phyloP scores from a whole-genome alignment of 1,140 invertebrate genomes.

The Atta colombica region DNA sequence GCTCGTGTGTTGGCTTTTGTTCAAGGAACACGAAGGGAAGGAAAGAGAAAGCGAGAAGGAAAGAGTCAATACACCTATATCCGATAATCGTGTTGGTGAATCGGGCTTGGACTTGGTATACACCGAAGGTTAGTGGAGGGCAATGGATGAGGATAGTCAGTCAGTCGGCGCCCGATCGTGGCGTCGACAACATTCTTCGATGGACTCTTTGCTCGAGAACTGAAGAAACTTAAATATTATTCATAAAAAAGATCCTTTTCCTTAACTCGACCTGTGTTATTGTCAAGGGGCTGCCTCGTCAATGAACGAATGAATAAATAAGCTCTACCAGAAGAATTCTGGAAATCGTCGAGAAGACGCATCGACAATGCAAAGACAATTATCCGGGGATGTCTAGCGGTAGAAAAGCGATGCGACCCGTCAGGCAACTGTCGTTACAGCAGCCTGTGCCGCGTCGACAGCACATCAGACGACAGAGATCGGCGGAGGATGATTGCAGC shows the following conservation, averaged over 20 bases:
- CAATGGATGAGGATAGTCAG: constrained; percentile 76
- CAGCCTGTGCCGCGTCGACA: constrained; percentile 75
- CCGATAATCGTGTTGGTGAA: constrained; percentile 6
- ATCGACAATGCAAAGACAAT: constrained; percentile 5
- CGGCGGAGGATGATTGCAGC: constrained; percentile 80
- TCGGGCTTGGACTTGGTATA: constrained; percentile 43
- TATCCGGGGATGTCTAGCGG: constrained; percentile 53
- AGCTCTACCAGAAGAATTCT: not conserved
- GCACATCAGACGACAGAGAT: constrained; percentile 82
- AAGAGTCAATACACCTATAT: not conserved
- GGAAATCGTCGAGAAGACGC: not conserved
- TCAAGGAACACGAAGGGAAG: constrained; percentile 38
- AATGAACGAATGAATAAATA: not conserved
- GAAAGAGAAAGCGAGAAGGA: not conserved
- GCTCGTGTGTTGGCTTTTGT: constrained; percentile 45
- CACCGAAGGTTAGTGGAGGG: constrained; percentile 67
- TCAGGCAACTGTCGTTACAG: constrained; percentile 83
- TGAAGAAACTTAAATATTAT: not conserved
- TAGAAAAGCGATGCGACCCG: constrained; percentile 68
- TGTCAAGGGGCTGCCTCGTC: not conserved
- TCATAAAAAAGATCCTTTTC: not conserved
- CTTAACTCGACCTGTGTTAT: not conserved
- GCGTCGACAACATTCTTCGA: constrained; percentile 64
- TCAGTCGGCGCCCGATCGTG: constrained; percentile 82
- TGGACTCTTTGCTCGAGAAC: not conserved